Evolutionary conservation across 1,140 invertebrate species (phyloP).

Genomic region (Chrysomallon squamiferum): DNA sequence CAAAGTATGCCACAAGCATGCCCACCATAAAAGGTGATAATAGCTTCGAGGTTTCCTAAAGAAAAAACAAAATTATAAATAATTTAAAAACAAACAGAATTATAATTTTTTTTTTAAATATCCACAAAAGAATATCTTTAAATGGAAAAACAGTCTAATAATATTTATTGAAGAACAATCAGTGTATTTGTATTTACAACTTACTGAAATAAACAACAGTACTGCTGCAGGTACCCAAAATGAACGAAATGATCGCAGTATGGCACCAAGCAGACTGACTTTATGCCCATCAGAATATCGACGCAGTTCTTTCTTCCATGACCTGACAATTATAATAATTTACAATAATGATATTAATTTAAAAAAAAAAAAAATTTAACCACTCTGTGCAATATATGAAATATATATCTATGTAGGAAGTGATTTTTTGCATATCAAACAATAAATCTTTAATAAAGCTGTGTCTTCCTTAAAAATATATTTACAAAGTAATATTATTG

Average conservation of each 20-base stretch:
- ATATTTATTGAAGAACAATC: no score
- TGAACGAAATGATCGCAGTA: conserved; percentile 4
- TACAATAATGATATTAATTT: background rate
- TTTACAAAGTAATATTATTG: no score
- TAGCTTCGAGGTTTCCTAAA: conserved; percentile 12
- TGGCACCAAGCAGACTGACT: conserved; percentile 11
- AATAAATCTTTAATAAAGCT: no score
- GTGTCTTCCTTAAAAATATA: no score
- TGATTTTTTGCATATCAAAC: no score
- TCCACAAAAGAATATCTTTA: no score
- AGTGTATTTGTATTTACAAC: background rate
- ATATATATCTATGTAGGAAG: background rate
- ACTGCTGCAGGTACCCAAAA: conserved; percentile 11
- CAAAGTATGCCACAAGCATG: conserved; percentile 8
- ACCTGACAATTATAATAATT: background rate
- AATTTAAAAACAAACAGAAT: no score
- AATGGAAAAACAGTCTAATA: no score
- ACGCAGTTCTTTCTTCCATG: conserved; percentile 7
- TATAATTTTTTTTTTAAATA: no score
- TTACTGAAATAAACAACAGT: conserved; percentile 9
- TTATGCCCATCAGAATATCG: conserved; percentile 1
- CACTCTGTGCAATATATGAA: background rate
- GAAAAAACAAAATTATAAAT: background rate
- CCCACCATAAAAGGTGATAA: conserved; percentile 12
- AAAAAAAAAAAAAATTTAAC: background rate